Conservation (phyloP, 2,113 vertebrate genomes). For the Shinisaurus crocodilurus region DNA sequence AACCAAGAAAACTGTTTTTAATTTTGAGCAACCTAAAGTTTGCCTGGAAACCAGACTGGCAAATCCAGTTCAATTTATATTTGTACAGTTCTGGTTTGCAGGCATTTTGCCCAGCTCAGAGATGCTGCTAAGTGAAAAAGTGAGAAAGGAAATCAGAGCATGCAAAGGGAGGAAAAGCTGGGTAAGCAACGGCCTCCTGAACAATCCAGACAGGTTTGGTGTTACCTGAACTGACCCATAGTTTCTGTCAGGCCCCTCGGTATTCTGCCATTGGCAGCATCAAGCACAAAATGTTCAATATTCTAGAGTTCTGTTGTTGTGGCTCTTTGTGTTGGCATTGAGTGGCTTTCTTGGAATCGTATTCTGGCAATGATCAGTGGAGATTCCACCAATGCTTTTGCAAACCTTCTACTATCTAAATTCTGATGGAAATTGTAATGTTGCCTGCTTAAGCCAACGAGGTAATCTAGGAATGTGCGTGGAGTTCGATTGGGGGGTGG, state of each 20-base stretch:
- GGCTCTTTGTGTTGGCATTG: not conserved
- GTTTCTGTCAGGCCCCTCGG: not conserved
- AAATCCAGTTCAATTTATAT: not conserved
- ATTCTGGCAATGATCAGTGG: not conserved
- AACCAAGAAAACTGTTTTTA: not conserved
- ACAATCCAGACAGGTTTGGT: not conserved
- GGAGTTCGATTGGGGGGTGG: too few relatives aligned
- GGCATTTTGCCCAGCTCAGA: not conserved
- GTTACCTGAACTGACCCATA: not conserved
- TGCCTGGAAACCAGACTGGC: not conserved
- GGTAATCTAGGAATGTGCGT: too few relatives aligned
- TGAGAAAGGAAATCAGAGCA: not conserved
- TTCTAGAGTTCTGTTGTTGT: not conserved
- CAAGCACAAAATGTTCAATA: not conserved
- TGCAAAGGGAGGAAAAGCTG: not conserved
- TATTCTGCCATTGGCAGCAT: not conserved
- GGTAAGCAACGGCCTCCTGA: not conserved
- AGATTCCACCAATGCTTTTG: not conserved
- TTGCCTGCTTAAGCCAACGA: too few relatives aligned
- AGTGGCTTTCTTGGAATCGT: not conserved
- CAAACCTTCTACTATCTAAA: not conserved
- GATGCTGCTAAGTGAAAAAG: not conserved
- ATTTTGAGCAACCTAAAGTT: not conserved
- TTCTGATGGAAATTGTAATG: too few relatives aligned
- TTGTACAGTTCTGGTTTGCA: not conserved